These are phyloP conservation scores for Zenarchopterus dispar DNA, from an alignment of 2,797 vertebrate genomes.

Conservation along the genomic window DNA sequence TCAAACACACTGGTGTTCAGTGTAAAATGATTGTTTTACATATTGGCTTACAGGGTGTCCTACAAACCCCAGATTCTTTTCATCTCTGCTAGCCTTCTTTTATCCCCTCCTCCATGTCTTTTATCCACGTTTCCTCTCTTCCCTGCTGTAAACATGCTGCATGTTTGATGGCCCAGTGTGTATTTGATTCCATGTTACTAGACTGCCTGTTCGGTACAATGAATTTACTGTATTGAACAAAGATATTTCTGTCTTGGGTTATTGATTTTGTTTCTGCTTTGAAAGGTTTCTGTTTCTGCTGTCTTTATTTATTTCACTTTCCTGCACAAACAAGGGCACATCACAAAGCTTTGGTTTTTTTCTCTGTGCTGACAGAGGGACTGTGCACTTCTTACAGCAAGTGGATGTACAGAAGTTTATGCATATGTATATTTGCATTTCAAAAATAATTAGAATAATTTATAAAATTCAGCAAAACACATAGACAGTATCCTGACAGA, in stretches of 20 bases:
- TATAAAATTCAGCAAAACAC: too few species aligned
- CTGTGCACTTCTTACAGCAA: too few species aligned
- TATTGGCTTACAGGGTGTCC: too few species aligned
- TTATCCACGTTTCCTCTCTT: neutral
- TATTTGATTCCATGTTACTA: slow-evolving; percentile 36
- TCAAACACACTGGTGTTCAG: too few species aligned
- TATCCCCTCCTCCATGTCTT: slow-evolving; percentile 5
- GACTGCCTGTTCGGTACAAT: slow-evolving; percentile 25
- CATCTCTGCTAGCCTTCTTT: slow-evolving; percentile 4
- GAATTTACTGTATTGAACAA: slow-evolving; percentile 39
- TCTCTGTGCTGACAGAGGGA: too few species aligned
- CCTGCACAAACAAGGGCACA: neutral
- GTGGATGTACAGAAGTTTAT: too few species aligned
- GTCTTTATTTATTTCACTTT: slow-evolving; percentile 11
- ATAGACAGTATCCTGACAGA: too few species aligned
- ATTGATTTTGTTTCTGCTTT: slow-evolving; percentile 46
- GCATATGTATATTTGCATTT: too few species aligned
- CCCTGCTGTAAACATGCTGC: slow-evolving; percentile 32
- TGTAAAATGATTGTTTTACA: too few species aligned
- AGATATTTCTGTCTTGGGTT: slow-evolving; percentile 41
- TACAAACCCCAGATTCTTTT: neutral
- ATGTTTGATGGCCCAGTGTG: slow-evolving; percentile 52
- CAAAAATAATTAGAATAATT: too few species aligned
- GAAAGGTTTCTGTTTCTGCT: slow-evolving; percentile 18
- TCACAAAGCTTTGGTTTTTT: too few species aligned